Base-by-base conservation (phyloP, 1,140 invertebrate genomes). In the Drosophila sucinea region DNA sequence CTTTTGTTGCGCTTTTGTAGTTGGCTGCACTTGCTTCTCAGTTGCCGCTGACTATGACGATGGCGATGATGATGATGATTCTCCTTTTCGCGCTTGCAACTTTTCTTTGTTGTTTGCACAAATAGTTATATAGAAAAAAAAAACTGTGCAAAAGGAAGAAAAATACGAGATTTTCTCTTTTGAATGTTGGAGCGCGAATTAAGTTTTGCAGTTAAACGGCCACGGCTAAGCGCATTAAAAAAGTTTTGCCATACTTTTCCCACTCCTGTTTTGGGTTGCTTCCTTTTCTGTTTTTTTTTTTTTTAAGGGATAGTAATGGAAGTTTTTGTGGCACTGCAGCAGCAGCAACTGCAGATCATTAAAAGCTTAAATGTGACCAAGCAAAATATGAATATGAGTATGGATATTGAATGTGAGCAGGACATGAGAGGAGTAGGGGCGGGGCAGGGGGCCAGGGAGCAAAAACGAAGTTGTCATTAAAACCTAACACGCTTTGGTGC, bases 31-130 rank as follows among this genome's bases (percentile, higher is more conserved):
- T 74, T 81, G 70, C 10, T 57, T 38, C 66, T 58, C 57, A 29
- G 58, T 33, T 57, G 25, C 51, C 33, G 40, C n/a, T 35, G 64
- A 17, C 30, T 35, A 29, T 65, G 57, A 47, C 63, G 60, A 47
- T 63, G 63, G 58, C 68, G 79, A 62, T 58, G 41, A 47, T 78
- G 73, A 83, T 86, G 83, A 87, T 73, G 79, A 83, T 83, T 86
- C 79, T 86, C 84, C 84, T 83, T 89, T 87, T 83, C 73, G 79
- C 61, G 76, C 77, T 62, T 84, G 47, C 67, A 77, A 89, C 76
- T 83, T 89, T 87, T 87, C 83, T 87, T 87, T 87, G 84, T 89
- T 87, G 84, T 87, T 87, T 89, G 84, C 84, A 89, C 83, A 89
- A 87, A 87, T 87, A 89, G 83, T 87, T 54, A 80, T 86, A 86